These are phyloP conservation scores for Muscicapa adusta DNA, from an alignment of 2,113 vertebrate species.

Conservation along the genomic window DNA sequence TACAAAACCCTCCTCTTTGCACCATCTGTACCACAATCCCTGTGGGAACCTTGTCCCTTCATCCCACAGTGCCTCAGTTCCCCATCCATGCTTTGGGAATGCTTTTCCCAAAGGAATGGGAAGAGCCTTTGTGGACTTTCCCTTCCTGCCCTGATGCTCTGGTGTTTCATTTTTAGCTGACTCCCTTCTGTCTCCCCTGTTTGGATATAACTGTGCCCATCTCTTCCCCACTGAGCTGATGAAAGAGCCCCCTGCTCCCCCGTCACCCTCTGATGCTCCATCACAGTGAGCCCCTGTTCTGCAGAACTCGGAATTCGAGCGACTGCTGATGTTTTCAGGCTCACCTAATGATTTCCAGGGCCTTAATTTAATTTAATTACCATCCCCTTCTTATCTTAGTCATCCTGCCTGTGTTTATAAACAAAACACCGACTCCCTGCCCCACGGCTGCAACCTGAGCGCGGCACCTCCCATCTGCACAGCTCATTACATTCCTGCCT, in stretches of 20 bases:
- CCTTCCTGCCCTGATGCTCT: neutral
- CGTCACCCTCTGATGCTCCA: neutral
- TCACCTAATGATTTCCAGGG: conserved; percentile 57
- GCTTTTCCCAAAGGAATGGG: fast-evolving
- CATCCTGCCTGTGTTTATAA: conserved; percentile 65
- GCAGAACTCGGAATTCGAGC: neutral
- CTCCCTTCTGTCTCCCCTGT: neutral
- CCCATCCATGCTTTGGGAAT: neutral
- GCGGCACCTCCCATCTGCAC: conserved; percentile 59
- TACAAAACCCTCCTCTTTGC: neutral
- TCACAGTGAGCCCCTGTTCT: neutral
- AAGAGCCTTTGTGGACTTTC: neutral
- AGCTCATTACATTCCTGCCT: conserved; percentile 39
- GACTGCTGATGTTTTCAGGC: conserved; percentile 6
- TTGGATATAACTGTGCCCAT: neutral
- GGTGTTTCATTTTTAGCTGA: neutral
- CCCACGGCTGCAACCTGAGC: conserved; percentile 62
- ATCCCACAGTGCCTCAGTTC: neutral
- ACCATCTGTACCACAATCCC: neutral
- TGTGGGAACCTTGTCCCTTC: neutral
- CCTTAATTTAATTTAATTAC: conserved; percentile 72
- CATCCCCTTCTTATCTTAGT: conserved; percentile 61
- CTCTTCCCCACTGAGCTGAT: neutral
- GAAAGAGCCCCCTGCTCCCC: neutral
- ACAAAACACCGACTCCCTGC: conserved; percentile 59